Evolutionary conservation across 1,140 invertebrate species (phyloP).

Genomic region (Drosophila pseudoananassae): DNA sequence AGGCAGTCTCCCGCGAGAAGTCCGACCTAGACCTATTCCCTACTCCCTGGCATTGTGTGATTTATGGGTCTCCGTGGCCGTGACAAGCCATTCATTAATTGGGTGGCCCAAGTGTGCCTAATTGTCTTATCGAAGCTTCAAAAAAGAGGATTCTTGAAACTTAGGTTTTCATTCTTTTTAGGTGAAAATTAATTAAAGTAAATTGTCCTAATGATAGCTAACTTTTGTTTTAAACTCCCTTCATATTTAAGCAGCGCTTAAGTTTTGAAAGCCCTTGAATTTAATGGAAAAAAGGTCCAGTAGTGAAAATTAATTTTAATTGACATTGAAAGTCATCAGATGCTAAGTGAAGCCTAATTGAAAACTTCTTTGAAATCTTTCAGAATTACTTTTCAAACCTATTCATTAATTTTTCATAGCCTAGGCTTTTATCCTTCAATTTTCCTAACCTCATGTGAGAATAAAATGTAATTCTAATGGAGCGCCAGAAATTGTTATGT

Average conservation of each 20-base stretch:
- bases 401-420: neutral
- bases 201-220: constrained; percentile 19
- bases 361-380: too few species aligned
- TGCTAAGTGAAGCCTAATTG: too few species aligned
- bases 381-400: too few species aligned
- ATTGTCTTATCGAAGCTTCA: constrained; percentile 50
- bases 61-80: constrained; percentile 63
- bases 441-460: neutral
- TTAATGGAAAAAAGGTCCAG: constrained; percentile 17
- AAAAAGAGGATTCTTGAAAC: constrained; percentile 2
- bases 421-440: neutral
- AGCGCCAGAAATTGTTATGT: constrained; percentile 1
- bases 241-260: neutral
- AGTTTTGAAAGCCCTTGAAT: neutral
- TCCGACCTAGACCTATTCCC: neutral
- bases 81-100: constrained; percentile 78
- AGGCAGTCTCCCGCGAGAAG: constrained; percentile 4
- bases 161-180: constrained; percentile 19
- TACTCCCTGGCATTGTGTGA: constrained; percentile 39
- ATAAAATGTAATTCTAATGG: constrained; percentile 8
- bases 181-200: constrained; percentile 54
- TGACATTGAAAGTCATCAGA: neutral
- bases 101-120: constrained; percentile 58
- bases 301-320: neutral
- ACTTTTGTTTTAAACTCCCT: constrained; percentile 2